Base-by-base conservation (phyloP, 2,888 invertebrate genomes). In the Meta bourneti region DNA sequence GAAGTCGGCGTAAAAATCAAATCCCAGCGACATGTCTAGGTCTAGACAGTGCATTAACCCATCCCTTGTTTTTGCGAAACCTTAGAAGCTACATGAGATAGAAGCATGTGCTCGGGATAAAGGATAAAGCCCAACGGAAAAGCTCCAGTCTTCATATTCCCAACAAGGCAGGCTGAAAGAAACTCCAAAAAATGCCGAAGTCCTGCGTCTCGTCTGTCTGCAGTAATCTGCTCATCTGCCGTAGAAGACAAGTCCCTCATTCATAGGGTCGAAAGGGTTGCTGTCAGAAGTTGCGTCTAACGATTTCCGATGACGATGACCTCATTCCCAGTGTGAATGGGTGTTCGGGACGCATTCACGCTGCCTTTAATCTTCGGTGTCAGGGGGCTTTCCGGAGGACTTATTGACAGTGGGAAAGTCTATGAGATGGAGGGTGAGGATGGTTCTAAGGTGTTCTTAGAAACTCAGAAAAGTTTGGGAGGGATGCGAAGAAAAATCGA, bases 301-400 rank as follows among this genome's bases (percentile, higher is more conserved):
- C 89, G 89, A 90, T 90, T 90, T 90, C 84, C 89, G 89, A 90
- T 90, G 80, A 20, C 80, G 77, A 54, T 90, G 89, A 79, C 89
- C 89, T 84, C 84, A 84, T 84, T 90, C 54, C 71, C 48, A 61
- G 61, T 70, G 80, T 87, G 80, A 80, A 87, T 81, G 88, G 78
- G 51, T 61, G 87, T 48, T 20, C 34, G 77, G 51, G 61, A 69
- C 69, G 69, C 75, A 81, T 81, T 88, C 61, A 34, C 34, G 71
- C 54, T 87, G 20, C 16, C 20, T 87, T 80, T 87, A 87, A 87
- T 80, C 87, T 87, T 49, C 72, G 7, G 48, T 34, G 87, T 71
- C 48, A 52, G 79, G 72, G 87, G 79, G 19, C 54, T 83, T 20
- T 74, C 13, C n/a, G 48, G 20, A 9, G 49, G 82, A 82, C 82